Evolutionary conservation across 2,888 invertebrate genomes (phyloP).

Genomic region (Lymantria monacha): DNA sequence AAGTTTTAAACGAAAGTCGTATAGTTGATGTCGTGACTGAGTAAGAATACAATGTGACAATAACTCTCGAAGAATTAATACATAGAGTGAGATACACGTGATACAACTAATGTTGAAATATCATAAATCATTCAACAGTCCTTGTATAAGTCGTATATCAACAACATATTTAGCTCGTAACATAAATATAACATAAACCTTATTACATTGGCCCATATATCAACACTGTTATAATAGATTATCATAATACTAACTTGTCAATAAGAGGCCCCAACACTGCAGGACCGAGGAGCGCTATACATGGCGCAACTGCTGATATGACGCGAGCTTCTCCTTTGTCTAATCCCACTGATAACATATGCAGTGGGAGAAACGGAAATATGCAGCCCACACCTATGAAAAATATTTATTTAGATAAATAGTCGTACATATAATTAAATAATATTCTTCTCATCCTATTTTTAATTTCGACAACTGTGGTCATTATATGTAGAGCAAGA

Average conservation of each 20-base stretch:
- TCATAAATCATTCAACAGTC: too few relatives aligned
- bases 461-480: too few relatives aligned
- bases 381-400: constrained; percentile 89
- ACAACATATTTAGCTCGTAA: not conserved
- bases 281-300: constrained; percentile 90
- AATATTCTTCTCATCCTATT: too few relatives aligned
- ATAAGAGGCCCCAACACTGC: constrained; percentile 89
- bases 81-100: too few relatives aligned
- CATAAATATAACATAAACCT: not conserved
- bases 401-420: constrained; percentile 7
- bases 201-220: not conserved
- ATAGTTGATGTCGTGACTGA: too few relatives aligned
- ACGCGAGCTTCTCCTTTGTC: constrained; percentile 88
- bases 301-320: constrained; percentile 90
- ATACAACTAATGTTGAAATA: too few relatives aligned
- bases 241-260: constrained; percentile 83
- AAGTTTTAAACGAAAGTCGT: too few relatives aligned
- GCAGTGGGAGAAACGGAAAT: constrained; percentile 90
- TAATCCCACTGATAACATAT: constrained; percentile 88
- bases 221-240: not conserved
- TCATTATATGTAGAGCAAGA: too few relatives aligned
- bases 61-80: too few relatives aligned
- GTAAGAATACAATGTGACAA: too few relatives aligned
- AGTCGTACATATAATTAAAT: not conserved
- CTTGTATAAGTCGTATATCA: too few relatives aligned